Evolutionary conservation across 2,888 invertebrate species (phyloP), one percentile per base, ranked within the genome.

Genomic region (Nymphalis polychloros): DNA sequence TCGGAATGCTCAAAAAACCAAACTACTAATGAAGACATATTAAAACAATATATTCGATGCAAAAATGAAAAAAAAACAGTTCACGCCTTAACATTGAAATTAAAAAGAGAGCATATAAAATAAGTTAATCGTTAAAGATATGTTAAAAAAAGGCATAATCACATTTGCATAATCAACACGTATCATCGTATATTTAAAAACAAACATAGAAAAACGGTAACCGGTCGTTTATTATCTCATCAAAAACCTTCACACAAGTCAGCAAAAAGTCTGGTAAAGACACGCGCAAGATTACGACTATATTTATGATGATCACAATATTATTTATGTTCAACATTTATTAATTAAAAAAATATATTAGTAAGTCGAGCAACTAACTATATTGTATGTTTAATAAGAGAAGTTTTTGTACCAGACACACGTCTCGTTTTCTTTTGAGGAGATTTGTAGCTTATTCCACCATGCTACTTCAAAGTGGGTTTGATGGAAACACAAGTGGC

Each of bases 221-320:
- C 47, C n/a, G 60, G 68, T 68, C 70, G 59, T 70, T 70, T 70
- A 68, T 68, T 63, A 65, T 63, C 35, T 70, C 67, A 59, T 65
- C 68, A 70, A 70, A 70, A 50, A 19, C 20, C 59, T 55, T 63
- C 55, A 17, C 41, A 61, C n/a, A 19, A 19, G n/a, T 20, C 8
- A 19, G 19, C 50, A 50, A 50, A 61, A 46, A 61, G 55, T 67
- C 61, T 55, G 61, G 48, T 50, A 50, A 19, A 50, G 20, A 50
- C 8, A 20, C 8, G 50, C 50, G 50, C 19, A 19, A 50, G 50
- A 41, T 41, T 41, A 41, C 41, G 41, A 41, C 41, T 41, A 13
- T 41, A 41, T 13, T 41, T 13, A 41, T 41, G 41, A 41, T 13
- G 13, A 41, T 41, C 41, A 13, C 13, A 41, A 41, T 41, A 3